Evolutionary conservation across 2,113 vertebrate species (phyloP), one percentile per base, ranked within the genome.

Genomic region (Callospermophilus lateralis): DNA sequence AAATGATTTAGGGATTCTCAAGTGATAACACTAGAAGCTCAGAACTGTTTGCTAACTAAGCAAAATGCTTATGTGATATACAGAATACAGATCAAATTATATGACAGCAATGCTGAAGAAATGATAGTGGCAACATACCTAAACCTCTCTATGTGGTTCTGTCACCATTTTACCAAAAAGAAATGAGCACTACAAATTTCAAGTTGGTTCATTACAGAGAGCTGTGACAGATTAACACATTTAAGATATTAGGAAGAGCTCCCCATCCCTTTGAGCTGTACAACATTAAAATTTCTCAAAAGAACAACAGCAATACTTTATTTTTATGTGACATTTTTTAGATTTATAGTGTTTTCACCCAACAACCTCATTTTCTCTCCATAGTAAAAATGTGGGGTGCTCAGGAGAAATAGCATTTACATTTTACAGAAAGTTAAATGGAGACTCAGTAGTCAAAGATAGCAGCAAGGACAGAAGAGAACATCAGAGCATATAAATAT

Each of bases 1-100:
- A 97, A 98, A 96, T 80, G 61, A 95, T n/a, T 97, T 92, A 92
- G 81, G 58, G 58, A 55, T 97, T 97, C 39, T 93, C 97, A 85
- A 39, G 11, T 34, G 26, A 89, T 95, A 97, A 76, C 93, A 67
- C 55, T 93, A 85, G 51, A 74, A 89, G 90, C n/a, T 53, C 79
- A 34, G 63, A 95, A 94, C 53, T 96, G 77, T 61, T 11, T 92
- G 11, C 20, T 94, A 95, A 79, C 96, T 98, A 73, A 98, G 97
- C 73, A 96, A 89, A 84, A 96, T 0, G 61, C 6, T 81, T 45
- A 19, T 28, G n/a, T 7, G 67, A 58, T 78, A 8, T 19, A 96
- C 77, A 97, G 84, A 81, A 91, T 94, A 79, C 34, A 97, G 96
- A 97, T 95, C 9, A 84, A 97, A 91, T 92, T 20, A 89, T 26